Percentiles rank a stretch among this genome's conserved stretches.
Evolutionary conservation across 2,888 invertebrate genomes (phyloP).

Genomic region (Oasisia sp.): DNA sequence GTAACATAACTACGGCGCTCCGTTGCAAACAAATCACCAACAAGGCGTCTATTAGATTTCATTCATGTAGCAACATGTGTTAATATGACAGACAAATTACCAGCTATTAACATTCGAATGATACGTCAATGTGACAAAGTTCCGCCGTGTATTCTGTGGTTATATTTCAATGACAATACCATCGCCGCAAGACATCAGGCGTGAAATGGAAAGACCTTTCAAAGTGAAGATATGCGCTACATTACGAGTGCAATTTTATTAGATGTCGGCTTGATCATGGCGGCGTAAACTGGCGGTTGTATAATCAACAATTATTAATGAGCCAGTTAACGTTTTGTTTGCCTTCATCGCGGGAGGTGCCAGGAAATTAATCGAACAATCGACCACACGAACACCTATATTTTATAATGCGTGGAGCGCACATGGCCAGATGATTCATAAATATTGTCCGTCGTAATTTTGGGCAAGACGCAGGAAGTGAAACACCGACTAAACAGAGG

Average conservation of each 20-base stretch:
- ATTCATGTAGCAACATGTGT: conserved; percentile 2
- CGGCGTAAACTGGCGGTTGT: background rate
- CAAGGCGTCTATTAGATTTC: background rate
- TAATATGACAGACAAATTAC: background rate
- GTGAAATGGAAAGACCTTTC: background rate
- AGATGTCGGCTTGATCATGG: background rate
- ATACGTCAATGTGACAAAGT: background rate
- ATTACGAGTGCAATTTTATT: background rate
- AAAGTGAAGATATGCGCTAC: background rate
- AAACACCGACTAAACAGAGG: background rate
- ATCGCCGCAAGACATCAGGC: background rate
- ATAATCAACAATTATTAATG: background rate
- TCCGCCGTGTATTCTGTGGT: background rate
- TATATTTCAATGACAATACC: conserved; percentile 10
- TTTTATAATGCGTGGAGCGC: background rate
- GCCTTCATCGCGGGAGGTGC: background rate
- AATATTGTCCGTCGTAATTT: background rate
- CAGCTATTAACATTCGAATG: background rate
- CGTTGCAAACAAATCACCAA: background rate
- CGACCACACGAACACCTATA: background rate
- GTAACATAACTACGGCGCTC: background rate
- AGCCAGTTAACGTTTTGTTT: background rate
- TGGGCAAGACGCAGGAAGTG: background rate
- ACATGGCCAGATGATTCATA: background rate
- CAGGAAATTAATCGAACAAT: background rate